Evolutionary conservation across 1,140 invertebrate species (phyloP).

Genomic region (Microplitis mediator): DNA sequence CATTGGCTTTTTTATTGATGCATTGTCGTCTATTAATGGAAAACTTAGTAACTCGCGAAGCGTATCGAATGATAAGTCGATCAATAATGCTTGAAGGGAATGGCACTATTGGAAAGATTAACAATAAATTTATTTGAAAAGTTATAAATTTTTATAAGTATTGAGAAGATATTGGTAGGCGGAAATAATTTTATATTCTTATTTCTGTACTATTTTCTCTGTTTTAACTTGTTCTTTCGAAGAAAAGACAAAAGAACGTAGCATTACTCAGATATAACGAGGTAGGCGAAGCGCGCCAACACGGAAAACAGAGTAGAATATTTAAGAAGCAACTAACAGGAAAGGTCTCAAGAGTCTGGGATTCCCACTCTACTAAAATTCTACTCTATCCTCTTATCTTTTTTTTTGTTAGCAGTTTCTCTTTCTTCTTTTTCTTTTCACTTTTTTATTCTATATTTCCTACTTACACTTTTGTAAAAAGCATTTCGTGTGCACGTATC

Average conservation of each 20-base stretch:
- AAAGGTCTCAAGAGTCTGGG: background rate
- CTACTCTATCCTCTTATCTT: background rate
- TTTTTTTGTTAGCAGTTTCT: background rate
- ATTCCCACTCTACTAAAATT: background rate
- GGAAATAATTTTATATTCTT: background rate
- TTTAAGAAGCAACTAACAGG: conserved; percentile 24
- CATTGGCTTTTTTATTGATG: background rate
- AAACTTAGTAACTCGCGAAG: background rate
- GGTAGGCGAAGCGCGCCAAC: conserved; percentile 20
- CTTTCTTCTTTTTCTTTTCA: conserved; percentile 21
- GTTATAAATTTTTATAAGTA: background rate
- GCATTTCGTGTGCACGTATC: conserved; percentile 42
- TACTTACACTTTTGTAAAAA: background rate
- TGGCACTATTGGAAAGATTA: background rate
- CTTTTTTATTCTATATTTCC: conserved; percentile 26
- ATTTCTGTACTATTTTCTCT: background rate
- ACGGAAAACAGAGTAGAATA: conserved; percentile 34
- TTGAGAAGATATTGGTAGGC: background rate
- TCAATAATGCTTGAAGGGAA: background rate
- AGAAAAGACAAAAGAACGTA: background rate
- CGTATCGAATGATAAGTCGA: background rate
- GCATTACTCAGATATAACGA: conserved; percentile 14
- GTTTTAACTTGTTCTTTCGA: background rate
- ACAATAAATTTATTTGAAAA: background rate
- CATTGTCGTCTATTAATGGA: background rate